Evolutionary conservation across 2,113 vertebrate species (phyloP), one percentile per base, ranked within the genome.

Genomic region (Haplotaxodon microlepis): DNA sequence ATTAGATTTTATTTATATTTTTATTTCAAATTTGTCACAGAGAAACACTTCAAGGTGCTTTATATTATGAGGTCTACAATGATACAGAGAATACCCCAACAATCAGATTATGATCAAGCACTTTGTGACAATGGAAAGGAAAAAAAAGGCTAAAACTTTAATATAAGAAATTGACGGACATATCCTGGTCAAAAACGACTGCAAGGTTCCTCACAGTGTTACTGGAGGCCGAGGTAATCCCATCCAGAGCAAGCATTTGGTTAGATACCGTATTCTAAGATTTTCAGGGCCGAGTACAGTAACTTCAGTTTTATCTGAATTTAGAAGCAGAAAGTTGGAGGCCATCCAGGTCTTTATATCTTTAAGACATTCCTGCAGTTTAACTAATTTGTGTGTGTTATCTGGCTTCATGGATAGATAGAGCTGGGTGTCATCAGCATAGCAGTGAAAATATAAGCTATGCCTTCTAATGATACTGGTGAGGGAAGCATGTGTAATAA

Each of bases 361-460:
- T 38, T 5, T 38, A 66, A 0, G 34, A 66, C 34, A 38, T 21
- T 38, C 61, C 19, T 66, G 61, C 7, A 38, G 61, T 66, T 66
- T 38, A 66, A 8, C 19, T 66, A 66, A 38, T 38, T 66, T 1
- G 34, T 66, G 17, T 21, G 2, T 13, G 34, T 38, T 66, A 38
- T 2, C 61, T 38, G 19, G 31, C 6, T 66, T 38, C 61, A 2
- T 66, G 61, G 61, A 38, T 0, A 21, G 19, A 38, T 38, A 66
- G 1, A 0, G 19, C 2, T 66, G 34, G 61, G 19, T 38, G 61
- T 66, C 61, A 38, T 66, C 19, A 0, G 61, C 61, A 66, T 66
- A 66, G 61, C 34, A 0, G 0, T 66, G 0, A 66, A 29, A 0
- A 66, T 66, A 0, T 66, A 66, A 0, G 10, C 61, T 66, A 21